Base-by-base conservation (phyloP, 2,797 vertebrate species). In the Pipistrellus nathusii region DNA sequence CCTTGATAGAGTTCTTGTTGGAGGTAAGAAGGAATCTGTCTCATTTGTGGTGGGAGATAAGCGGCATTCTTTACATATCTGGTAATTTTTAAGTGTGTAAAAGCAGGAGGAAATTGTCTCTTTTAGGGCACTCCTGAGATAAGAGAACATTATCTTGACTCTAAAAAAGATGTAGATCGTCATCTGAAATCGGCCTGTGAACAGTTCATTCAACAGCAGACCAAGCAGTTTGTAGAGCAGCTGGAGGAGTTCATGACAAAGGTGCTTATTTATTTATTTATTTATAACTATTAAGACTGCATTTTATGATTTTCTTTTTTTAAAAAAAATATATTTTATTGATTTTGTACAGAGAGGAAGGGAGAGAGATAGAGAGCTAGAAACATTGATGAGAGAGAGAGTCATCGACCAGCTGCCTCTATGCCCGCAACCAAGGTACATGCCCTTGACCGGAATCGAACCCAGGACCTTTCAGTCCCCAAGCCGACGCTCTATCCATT, bases 121-220 rank as follows among this genome's bases (percentile, higher is more conserved):
- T 80, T 97, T 25, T 97, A 99, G 99, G 99, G 99, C 95, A 99
- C 99, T 84, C 99, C 99, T 10, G 99, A 99, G 98, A 99, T 99
- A 97, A 99, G 99, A 98, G 99, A 99, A 97, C 99, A 99, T 98
- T 99, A 99, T 97, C 99, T 99, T 0, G 99, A 99, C 98, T 99
- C 99, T 8, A 99, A 99, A 98, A 99, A 99, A 96, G 99, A 99
- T 0, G 99, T 99, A 91, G 99, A 99, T 97, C 99, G 99, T 41
- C 99, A 99, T 95, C 98, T 99, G 97, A 99, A 99, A 97, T 98
- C 99, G 38, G 99, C 99, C 93, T 99, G 99, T 91, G 99, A 99
- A 97, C 99, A 99, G 98, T 99, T 99, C 95, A 99, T 99, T 97
- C 99, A 99, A 98, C 99, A 99, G 98, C 99, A 99, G 98, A 99